phyloP scores from a whole-genome alignment of 37 sponge, comb jelly and placozoan genomes.

The Halisarca cf. caerulea region DNA sequence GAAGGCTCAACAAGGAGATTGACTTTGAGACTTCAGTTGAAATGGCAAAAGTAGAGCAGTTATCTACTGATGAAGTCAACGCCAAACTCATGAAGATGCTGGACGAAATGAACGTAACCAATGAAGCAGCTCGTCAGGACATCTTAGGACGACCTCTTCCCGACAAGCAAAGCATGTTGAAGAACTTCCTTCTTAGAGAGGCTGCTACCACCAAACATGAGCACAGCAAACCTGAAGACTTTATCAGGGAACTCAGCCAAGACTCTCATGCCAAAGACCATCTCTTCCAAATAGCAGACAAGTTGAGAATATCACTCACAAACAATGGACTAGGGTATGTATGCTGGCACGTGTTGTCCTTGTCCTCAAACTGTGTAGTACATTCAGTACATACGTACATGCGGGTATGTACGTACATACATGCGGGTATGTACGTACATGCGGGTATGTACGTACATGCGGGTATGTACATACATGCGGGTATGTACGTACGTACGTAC shows the following conservation, averaged over 20 bases:
- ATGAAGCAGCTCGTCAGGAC: constrained; percentile 69
- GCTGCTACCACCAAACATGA: constrained; percentile 33
- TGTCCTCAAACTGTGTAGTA: background rate
- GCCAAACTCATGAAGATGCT: constrained; percentile 28
- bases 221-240: constrained; percentile 71
- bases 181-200: constrained; percentile 63
- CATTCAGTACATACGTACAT: background rate
- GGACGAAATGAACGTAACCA: constrained; percentile 95
- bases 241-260: constrained; percentile 58
- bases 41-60: background rate
- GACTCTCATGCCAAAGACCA: constrained; percentile 19
- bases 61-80: background rate
- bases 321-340: constrained; percentile 83
- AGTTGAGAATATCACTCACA: constrained; percentile 80
- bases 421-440: no score
- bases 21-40: constrained; percentile 2
- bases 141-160: constrained; percentile 65
- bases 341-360: background rate
- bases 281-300: constrained; percentile 42
- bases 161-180: constrained; percentile 74
- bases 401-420: no score
- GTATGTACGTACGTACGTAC: no score
- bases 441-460: no score
- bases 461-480: no score
- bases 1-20: constrained; percentile 29